Percentiles rank a stretch among this genome's conserved stretches.
Evolutionary conservation across 2,888 invertebrate genomes (phyloP).

Genomic region (Conchocele bisecta): DNA sequence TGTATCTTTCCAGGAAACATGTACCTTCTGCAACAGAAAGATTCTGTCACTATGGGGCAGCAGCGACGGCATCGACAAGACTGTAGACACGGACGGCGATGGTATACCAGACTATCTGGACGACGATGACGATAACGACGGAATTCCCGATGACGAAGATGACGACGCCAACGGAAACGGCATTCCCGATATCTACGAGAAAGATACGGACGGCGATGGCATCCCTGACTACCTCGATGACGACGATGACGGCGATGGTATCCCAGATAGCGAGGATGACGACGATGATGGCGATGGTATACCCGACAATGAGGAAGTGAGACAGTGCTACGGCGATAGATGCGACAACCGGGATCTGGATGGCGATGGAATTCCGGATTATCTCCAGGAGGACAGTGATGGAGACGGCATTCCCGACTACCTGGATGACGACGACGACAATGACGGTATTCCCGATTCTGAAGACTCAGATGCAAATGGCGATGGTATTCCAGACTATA

Average conservation of each 20-base stretch:
- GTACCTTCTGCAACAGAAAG: constrained; percentile 70
- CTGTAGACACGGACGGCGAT: constrained; percentile 61
- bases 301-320: constrained; percentile 65
- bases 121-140: constrained; percentile 64
- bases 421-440: constrained; percentile 69
- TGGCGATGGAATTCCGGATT: constrained; percentile 64
- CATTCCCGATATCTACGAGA: constrained; percentile 65
- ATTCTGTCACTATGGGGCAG: constrained; percentile 68
- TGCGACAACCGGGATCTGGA: constrained; percentile 73
- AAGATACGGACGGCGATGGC: constrained; percentile 72
- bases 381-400: constrained; percentile 70
- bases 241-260: constrained; percentile 69
- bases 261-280: constrained; percentile 65
- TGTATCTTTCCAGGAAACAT: constrained; percentile 62
- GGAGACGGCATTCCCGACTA: constrained; percentile 75
- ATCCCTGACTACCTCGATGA: constrained; percentile 66
- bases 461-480: constrained; percentile 55
- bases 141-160: constrained; percentile 66
- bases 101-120: constrained; percentile 66
- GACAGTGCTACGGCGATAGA: constrained; percentile 73
- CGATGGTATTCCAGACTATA: constrained; percentile 69
- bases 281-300: constrained; percentile 76
- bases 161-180: constrained; percentile 66
- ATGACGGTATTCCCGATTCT: constrained; percentile 71
- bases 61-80: constrained; percentile 67